A percentile compares a stretch with the other conserved stretches of the same genome.
phyloP scores from a whole-genome alignment of 2,888 invertebrate genomes.

The Pyrochroa serraticornis region DNA sequence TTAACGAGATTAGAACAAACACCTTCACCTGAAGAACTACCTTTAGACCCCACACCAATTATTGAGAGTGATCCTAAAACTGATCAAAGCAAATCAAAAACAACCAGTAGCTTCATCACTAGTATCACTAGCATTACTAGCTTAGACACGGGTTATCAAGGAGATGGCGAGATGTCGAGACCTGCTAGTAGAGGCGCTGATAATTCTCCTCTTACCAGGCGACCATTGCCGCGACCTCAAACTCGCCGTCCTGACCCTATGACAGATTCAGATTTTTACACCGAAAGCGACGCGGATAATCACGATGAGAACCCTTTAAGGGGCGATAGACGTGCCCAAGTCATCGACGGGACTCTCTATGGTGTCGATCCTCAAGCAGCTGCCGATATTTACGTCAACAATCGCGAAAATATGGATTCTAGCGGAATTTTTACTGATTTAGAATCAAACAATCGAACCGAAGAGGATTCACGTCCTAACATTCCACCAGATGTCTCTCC shows the following conservation, averaged over 20 bases:
- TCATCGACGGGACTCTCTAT: slow-evolving; percentile 89
- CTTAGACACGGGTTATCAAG: slow-evolving; percentile 92
- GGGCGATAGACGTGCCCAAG: slow-evolving; percentile 76
- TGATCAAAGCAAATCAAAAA: slow-evolving; percentile 69
- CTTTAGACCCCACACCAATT: slow-evolving; percentile 75
- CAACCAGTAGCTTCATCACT: slow-evolving; percentile 79
- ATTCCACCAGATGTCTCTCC: slow-evolving; percentile 63
- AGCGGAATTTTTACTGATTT: slow-evolving; percentile 89
- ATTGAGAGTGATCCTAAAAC: slow-evolving; percentile 63
- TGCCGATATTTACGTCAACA: slow-evolving; percentile 61
- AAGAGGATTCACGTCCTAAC: slow-evolving; percentile 46
- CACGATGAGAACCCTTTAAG: slow-evolving; percentile 75
- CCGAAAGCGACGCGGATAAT: slow-evolving; percentile 88
- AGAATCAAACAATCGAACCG: slow-evolving; percentile 70
- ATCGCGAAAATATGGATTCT: slow-evolving; percentile 84
- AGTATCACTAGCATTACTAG: slow-evolving; percentile 91
- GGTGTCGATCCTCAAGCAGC: slow-evolving; percentile 66
- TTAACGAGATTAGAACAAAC: slow-evolving; percentile 72
- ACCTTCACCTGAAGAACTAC: slow-evolving; percentile 84
- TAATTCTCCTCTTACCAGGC: slow-evolving; percentile 67
- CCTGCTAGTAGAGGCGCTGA: slow-evolving; percentile 84
- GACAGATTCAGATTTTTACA: slow-evolving; percentile 92
- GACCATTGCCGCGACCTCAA: slow-evolving; percentile 58
- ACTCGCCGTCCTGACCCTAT: slow-evolving; percentile 79
- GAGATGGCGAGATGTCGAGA: slow-evolving; percentile 87